Evolutionary conservation across 2,797 vertebrate species (phyloP).

Genomic region (Paguma larvata): DNA sequence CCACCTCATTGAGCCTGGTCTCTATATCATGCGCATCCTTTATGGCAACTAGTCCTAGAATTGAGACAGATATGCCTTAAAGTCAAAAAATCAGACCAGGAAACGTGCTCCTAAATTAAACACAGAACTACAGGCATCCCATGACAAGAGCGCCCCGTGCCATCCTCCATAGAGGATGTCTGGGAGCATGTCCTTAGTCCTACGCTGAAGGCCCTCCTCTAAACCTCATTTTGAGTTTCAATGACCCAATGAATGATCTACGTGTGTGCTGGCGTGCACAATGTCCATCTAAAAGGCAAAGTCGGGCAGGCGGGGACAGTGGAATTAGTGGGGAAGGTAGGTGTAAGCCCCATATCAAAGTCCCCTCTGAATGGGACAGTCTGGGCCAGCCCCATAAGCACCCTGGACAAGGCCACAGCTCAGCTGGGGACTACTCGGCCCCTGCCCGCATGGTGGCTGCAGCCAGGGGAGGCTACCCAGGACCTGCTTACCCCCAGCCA

Average conservation of each 20-base stretch:
- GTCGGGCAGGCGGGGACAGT: too few species aligned
- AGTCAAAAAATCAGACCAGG: background rate
- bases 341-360: background rate
- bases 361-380: accelerated
- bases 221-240: background rate
- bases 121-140: background rate
- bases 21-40: slow-evolving; percentile 97
- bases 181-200: too few species aligned
- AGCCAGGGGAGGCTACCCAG: background rate
- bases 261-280: background rate
- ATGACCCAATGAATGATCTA: background rate
- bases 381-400: background rate
- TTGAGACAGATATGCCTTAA: slow-evolving; percentile 52
- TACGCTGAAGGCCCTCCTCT: background rate
- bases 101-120: background rate
- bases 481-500: accelerated
- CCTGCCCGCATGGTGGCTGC: background rate
- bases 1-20: slow-evolving; percentile 96
- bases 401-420: background rate
- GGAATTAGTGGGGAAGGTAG: background rate
- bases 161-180: accelerated
- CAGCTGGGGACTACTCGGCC: too few species aligned
- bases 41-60: slow-evolving; percentile 95
- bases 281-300: background rate
- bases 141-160: accelerated